Conservation (phyloP, 92 coral and sea anemone species). For the Epizoanthus illoricatus region DNA sequence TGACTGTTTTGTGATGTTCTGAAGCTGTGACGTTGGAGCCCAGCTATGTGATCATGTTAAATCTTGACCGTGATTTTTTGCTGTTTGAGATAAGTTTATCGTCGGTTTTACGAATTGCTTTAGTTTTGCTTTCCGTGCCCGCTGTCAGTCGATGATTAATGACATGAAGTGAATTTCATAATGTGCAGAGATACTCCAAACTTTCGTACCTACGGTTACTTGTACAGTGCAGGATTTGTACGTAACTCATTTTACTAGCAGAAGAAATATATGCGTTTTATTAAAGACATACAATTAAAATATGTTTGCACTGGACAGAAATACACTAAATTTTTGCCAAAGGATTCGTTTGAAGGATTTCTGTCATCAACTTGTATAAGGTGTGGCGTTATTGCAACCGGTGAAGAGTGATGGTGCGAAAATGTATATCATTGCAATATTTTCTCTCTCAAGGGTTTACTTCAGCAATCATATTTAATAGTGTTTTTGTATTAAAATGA, state of each 20-base stretch:
- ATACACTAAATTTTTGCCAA: slow-evolving; percentile 22
- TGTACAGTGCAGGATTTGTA: not conserved
- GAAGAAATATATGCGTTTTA: not conserved
- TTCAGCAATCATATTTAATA: no score
- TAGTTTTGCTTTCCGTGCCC: not conserved
- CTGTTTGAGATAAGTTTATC: slow-evolving; percentile 13
- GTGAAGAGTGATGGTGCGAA: slow-evolving; percentile 11
- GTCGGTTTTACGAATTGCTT: not conserved
- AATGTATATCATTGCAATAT: no score
- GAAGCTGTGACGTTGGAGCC: not conserved
- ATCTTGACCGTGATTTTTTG: slow-evolving; percentile 11
- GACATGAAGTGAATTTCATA: slow-evolving; percentile 4
- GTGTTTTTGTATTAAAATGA: no score
- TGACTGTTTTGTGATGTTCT: slow-evolving; percentile 4
- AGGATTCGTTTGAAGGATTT: slow-evolving; percentile 22
- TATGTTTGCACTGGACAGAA: slow-evolving; percentile 16
- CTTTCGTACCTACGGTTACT: not conserved
- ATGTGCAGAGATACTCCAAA: slow-evolving; percentile 16
- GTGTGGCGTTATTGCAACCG: slow-evolving; percentile 20
- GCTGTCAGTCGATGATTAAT: slow-evolving; percentile 28
- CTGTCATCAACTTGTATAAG: slow-evolving; percentile 40
- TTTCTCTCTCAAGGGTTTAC: no score
- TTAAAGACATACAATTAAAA: not conserved
- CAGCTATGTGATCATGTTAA: slow-evolving; percentile 11
- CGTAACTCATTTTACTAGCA: not conserved